phyloP scores from a whole-genome alignment of 1,140 invertebrate genomes.

The Psilanteris sp. region DNA sequence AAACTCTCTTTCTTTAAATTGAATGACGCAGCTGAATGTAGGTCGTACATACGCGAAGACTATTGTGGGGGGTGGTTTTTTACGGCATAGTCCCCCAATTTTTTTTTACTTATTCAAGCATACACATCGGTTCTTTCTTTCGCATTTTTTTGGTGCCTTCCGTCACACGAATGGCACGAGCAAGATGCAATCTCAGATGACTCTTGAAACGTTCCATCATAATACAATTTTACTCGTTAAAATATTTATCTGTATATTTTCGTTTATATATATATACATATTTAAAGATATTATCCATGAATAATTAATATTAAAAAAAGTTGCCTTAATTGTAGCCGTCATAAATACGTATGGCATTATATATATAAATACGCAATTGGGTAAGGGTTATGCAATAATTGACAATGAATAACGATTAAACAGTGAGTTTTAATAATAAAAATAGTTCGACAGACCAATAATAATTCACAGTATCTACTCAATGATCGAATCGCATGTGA shows the following conservation, averaged over 20 bases:
- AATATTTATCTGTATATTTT: no score
- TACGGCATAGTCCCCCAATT: slow-evolving; percentile 20
- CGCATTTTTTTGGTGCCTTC: slow-evolving; percentile 24
- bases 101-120: slow-evolving; percentile 33
- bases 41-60: slow-evolving; percentile 55
- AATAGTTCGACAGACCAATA: slow-evolving; percentile 77
- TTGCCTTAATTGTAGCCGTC: no score
- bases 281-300: no score
- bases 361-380: no score
- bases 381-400: no score
- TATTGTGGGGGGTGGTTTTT: slow-evolving; percentile 62
- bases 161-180: slow-evolving; percentile 42
- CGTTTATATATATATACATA: no score
- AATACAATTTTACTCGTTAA: no score
- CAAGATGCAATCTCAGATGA: slow-evolving; percentile 73
- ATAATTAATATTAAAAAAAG: no score
- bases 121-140: slow-evolving; percentile 26
- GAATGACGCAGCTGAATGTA: slow-evolving; percentile 75
- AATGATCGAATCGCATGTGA: slow-evolving; percentile 52
- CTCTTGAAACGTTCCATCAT: no score
- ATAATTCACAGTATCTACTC: slow-evolving; percentile 69
- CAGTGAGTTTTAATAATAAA: slow-evolving; percentile 80
- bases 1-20: slow-evolving; percentile 66
- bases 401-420: slow-evolving; percentile 74
- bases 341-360: no score